A percentile compares a stretch with the other conserved stretches of the same genome.
phyloP scores from a whole-genome alignment of 2,888 invertebrate species.

The Aphodius granarius region DNA sequence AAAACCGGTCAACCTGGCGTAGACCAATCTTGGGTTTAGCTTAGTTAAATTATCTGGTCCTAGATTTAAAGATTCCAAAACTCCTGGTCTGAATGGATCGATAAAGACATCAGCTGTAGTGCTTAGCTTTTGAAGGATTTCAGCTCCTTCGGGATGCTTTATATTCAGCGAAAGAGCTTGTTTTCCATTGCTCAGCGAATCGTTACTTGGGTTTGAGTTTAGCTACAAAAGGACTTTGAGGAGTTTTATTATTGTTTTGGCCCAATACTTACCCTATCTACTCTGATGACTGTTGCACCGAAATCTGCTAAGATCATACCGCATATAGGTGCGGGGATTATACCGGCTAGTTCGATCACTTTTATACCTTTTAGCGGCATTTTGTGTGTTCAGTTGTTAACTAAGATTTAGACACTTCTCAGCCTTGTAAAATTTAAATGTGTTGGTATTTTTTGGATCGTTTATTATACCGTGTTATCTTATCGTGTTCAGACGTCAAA shows the following conservation, averaged over 20 bases:
- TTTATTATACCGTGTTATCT: too few relatives aligned
- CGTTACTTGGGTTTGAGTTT: constrained; percentile 54
- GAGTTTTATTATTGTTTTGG: too few relatives aligned
- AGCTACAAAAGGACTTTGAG: constrained; percentile 52
- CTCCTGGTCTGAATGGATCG: constrained; percentile 91
- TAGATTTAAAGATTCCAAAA: constrained; percentile 90
- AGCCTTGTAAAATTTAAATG: too few relatives aligned
- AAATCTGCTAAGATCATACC: constrained; percentile 94
- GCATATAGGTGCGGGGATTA: constrained; percentile 96
- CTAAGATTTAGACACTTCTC: background rate
- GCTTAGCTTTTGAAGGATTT: constrained; percentile 71
- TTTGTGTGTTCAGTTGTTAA: background rate
- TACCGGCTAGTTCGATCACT: constrained; percentile 91
- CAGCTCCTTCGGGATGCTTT: constrained; percentile 70
- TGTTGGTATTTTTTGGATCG: too few relatives aligned
- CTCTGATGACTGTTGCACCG: constrained; percentile 87
- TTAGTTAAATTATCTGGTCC: constrained; percentile 74
- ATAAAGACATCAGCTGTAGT: constrained; percentile 81
- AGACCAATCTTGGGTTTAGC: constrained; percentile 79
- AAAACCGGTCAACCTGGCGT: constrained; percentile 90
- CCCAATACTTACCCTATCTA: constrained; percentile 74
- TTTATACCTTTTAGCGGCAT: constrained; percentile 86
- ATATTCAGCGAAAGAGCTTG: constrained; percentile 78
- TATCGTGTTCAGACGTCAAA: too few relatives aligned
- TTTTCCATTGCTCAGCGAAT: constrained; percentile 82